Percentiles rank a stretch among this genome's conserved stretches.
Evolutionary conservation across 2,797 vertebrate species (phyloP).

Genomic region (Sebastes oblongus): DNA sequence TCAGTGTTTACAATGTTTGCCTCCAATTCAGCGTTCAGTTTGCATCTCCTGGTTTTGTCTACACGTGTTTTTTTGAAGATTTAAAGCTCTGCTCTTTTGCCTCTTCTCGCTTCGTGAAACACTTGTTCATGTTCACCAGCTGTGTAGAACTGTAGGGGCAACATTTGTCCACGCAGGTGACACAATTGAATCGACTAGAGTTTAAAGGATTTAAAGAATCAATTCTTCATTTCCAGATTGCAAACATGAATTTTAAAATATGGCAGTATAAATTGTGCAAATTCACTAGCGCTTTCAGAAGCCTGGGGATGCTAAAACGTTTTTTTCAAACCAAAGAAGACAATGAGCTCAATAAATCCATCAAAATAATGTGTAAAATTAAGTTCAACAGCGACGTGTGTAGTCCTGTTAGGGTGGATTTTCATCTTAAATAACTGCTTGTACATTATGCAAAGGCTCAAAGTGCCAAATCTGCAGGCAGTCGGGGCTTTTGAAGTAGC

Average conservation of each 20-base stretch:
- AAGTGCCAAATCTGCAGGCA: constrained; percentile 55
- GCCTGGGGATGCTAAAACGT: not conserved
- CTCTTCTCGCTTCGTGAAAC: not conserved
- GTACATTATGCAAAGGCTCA: constrained; percentile 51
- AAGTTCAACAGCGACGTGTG: constrained; percentile 1
- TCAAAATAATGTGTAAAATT: not conserved
- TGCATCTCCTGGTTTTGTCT: constrained; percentile 25
- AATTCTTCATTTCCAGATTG: not conserved
- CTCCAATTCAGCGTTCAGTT: constrained; percentile 3
- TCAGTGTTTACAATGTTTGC: constrained; percentile 35
- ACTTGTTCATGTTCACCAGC: constrained; percentile 16
- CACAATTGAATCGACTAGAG: not conserved
- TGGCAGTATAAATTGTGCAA: not conserved
- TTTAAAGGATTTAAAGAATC: not conserved
- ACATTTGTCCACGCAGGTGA: constrained; percentile 32
- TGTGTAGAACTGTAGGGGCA: constrained; percentile 14
- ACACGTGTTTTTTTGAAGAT: not conserved
- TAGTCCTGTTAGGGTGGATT: constrained; percentile 38
- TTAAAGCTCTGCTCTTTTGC: not conserved
- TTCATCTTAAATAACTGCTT: constrained; percentile 46
- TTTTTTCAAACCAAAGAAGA: not conserved
- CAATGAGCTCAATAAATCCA: not conserved
- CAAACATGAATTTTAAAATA: not conserved
- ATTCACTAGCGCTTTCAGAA: not conserved
- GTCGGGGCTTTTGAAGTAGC: constrained; percentile 50